A percentile compares a stretch with the other conserved stretches of the same genome.
Conservation (phyloP, 2,888 invertebrate species). For the Diarsia rubi region DNA sequence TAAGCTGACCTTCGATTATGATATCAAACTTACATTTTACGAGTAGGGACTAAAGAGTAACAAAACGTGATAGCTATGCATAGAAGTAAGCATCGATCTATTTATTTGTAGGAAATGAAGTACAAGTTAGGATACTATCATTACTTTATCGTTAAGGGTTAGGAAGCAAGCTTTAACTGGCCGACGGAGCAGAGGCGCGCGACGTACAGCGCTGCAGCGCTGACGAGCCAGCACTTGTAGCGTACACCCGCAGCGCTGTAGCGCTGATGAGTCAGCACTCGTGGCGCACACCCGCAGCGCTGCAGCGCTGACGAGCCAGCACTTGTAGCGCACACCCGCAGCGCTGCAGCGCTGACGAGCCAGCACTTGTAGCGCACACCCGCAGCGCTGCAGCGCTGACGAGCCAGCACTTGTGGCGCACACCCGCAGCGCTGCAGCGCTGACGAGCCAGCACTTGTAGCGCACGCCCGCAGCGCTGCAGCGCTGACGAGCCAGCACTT, state of each 20-base stretch:
- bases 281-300: background rate
- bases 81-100: slow-evolving; percentile 75
- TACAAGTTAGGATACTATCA: slow-evolving; percentile 81
- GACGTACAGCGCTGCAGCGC: background rate
- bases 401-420: background rate
- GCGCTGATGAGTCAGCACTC: slow-evolving; percentile 5
- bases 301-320: background rate
- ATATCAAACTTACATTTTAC: slow-evolving; percentile 46
- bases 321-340: slow-evolving; percentile 12
- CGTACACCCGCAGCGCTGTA: background rate
- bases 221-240: background rate
- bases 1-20: slow-evolving; percentile 36
- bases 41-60: slow-evolving; percentile 55
- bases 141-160: slow-evolving; percentile 69
- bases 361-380: background rate
- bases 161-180: slow-evolving; percentile 78
- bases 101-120: slow-evolving; percentile 83
- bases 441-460: background rate
- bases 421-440: background rate
- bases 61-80: slow-evolving; percentile 71
- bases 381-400: slow-evolving; percentile 9
- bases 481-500: background rate
- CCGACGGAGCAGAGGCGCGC: slow-evolving; percentile 53
- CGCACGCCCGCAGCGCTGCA: slow-evolving; percentile 9
- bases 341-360: background rate